Base-by-base conservation (phyloP, 2,113 vertebrate genomes). In the Ictalurus furcatus region DNA sequence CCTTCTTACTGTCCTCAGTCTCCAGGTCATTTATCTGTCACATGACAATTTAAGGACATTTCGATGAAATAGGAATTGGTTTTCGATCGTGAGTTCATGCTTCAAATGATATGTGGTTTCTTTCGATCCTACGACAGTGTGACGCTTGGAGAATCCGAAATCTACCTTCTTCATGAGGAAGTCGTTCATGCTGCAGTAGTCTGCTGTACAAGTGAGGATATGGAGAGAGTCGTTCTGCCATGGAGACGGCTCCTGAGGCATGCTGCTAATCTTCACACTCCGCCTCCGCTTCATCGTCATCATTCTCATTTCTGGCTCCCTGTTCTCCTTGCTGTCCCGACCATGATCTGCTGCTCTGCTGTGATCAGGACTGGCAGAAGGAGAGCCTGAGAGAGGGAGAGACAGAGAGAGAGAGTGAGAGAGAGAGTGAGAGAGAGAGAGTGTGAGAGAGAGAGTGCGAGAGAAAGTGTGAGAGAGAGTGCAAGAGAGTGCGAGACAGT, bases 101-200 rank as follows among this genome's bases (percentile, higher is more conserved):
- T 61, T n/a, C 0, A 6, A 78, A 78, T 9, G 78, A 80, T 21
- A 30, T 2, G 23, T 23, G 76, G 44, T 28, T 78, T 48, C 9
- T 25, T 48, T 79, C 44, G n/a, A 25, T 80, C 21, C 2, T 17
- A 34, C 58, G 21, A n/a, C 3, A 56, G 25, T 21, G 67, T 34
- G 28, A 63, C 16, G 37, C 9, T 19, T 37, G n/a, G 34, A n/a
- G 37, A 58, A 63, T 52, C 5, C n/a, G 16, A 19, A 69, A 19
- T 37, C 9, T 94, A 99, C 98, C 97, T 99, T 99, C 94, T 98
- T 99, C 94, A 98, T 96, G 65, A 99, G 97, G 93, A 99, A 99
- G 92, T 99, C 98, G 88, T 99, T 98, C 98, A 99, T 99, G 95
- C 97, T 97, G 93, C 97, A 96, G 94, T 99, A 96, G 94, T 99